Percentiles rank a stretch among this genome's conserved stretches.
phyloP scores from a whole-genome alignment of 37 sponge, comb jelly and placozoan species.

The Tethya wilhelma region DNA sequence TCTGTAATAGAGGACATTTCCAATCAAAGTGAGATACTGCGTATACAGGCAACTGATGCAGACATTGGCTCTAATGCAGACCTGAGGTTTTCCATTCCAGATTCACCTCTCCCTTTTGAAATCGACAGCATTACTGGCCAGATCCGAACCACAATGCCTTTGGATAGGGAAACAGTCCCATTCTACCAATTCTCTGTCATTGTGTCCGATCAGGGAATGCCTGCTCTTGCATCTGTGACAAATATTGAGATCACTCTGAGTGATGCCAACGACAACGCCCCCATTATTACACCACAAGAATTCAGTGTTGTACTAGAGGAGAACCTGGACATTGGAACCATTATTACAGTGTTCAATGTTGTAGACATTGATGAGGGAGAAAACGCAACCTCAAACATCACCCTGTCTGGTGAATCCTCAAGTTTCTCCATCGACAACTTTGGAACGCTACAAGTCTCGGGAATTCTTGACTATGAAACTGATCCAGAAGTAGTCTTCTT shows the following conservation, averaged over 20 bases:
- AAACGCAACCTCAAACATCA: constrained; percentile 25
- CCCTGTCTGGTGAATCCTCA: constrained; percentile 16
- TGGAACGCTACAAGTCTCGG: constrained; percentile 35
- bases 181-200: constrained; percentile 21
- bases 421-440: constrained; percentile 15
- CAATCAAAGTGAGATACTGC: constrained; percentile 10
- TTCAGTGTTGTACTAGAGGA: constrained; percentile 27
- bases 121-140: constrained; percentile 37
- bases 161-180: constrained; percentile 35
- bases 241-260: not conserved
- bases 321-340: constrained; percentile 17
- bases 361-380: constrained; percentile 44
- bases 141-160: not conserved
- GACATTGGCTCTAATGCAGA: constrained; percentile 26
- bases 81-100: not conserved
- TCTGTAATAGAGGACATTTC: not conserved
- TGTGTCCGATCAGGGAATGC: constrained; percentile 24
- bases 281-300: constrained; percentile 6
- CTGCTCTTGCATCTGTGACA: not conserved
- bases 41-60: constrained; percentile 24
- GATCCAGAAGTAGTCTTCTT: constrained; percentile 13
- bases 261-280: constrained; percentile 57
- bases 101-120: not conserved
- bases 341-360: constrained; percentile 39
- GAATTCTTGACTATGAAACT: constrained; percentile 71